Percentiles rank a stretch among this genome's conserved stretches.
phyloP scores from a whole-genome alignment of 1,140 invertebrate species.

The Wasmannia auropunctata region DNA sequence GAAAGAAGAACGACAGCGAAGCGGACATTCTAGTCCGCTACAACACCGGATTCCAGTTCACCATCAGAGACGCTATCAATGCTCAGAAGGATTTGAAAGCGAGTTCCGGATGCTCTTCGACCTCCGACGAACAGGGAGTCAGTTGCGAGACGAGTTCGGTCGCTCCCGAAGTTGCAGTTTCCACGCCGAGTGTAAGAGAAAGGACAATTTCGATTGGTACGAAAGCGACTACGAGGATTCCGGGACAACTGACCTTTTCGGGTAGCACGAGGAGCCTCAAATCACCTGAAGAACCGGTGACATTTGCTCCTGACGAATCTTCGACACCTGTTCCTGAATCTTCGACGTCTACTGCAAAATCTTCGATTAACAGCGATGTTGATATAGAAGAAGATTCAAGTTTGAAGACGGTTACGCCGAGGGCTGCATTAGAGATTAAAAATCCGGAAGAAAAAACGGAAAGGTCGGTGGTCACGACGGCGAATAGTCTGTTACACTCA shows the following conservation, averaged over 20 bases:
- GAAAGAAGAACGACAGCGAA: slow-evolving; percentile 20
- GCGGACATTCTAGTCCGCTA: background rate
- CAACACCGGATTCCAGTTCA: slow-evolving; percentile 29
- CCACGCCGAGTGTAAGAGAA: slow-evolving; percentile 7
- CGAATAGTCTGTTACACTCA: background rate
- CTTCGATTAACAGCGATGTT: background rate
- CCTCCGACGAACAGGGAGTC: background rate
- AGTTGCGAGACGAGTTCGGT: slow-evolving; percentile 1
- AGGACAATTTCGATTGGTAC: background rate
- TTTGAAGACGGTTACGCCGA: background rate
- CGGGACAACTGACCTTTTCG: background rate
- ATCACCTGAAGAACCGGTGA: background rate
- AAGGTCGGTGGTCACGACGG: background rate
- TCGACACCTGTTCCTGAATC: background rate
- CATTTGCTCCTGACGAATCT: background rate
- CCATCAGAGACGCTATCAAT: slow-evolving; percentile 41
- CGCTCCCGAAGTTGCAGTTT: background rate
- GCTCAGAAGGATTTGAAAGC: background rate
- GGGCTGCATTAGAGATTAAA: background rate
- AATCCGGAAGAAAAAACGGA: background rate
- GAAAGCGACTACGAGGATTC: background rate
- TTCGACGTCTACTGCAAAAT: background rate
- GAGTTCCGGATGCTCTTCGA: background rate
- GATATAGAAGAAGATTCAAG: background rate
- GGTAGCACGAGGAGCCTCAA: background rate